Evolutionary conservation across 2,888 invertebrate species (phyloP).

Genomic region (Aelia acuminata): DNA sequence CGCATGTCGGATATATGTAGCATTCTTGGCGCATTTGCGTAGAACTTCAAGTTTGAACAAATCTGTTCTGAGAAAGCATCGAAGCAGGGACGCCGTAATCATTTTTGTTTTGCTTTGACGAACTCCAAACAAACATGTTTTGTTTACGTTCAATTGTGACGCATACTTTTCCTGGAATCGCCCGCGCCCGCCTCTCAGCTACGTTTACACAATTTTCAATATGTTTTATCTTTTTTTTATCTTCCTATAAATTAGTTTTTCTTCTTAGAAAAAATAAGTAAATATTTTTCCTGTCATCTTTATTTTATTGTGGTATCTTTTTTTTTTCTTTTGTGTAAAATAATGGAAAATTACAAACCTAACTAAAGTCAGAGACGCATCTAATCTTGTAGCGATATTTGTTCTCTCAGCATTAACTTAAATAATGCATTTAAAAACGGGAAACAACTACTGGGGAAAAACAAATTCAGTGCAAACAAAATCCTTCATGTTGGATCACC

Average conservation of each 20-base stretch:
- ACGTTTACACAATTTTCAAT: neutral
- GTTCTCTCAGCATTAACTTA: too few species aligned
- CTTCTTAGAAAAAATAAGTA: too few species aligned
- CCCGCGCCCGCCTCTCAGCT: neutral
- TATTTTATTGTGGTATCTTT: neutral
- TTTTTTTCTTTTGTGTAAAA: neutral
- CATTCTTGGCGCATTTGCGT: neutral
- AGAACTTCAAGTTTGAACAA: neutral
- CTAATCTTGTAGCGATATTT: too few species aligned
- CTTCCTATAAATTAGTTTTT: neutral
- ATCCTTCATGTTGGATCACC: too few species aligned
- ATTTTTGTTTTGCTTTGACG: slow-evolving; percentile 16
- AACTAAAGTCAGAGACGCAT: too few species aligned
- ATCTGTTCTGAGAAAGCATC: neutral
- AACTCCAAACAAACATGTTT: neutral
- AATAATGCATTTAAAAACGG: too few species aligned
- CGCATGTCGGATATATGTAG: neutral
- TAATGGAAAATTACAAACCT: neutral
- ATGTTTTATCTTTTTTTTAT: neutral
- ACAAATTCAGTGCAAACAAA: too few species aligned
- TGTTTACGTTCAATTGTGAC: neutral
- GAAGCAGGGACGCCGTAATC: neutral
- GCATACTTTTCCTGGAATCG: neutral
- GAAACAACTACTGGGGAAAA: too few species aligned
- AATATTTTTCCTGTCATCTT: neutral